These are phyloP conservation scores for Lagopus muta DNA, from an alignment of 2,113 vertebrate species.

Conservation along the genomic window DNA sequence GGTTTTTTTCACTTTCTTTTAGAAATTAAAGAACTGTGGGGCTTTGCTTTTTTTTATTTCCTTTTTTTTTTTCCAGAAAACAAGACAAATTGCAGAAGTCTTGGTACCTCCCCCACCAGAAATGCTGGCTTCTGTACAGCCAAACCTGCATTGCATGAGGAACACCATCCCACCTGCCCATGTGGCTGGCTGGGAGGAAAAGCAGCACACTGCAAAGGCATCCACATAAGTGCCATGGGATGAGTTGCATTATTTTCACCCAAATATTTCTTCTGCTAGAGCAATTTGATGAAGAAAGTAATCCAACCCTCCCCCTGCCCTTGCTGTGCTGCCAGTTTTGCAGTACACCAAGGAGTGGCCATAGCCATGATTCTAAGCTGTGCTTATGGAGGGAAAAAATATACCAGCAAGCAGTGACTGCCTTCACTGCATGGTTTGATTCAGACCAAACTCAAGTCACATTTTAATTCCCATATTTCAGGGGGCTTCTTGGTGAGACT, in stretches of 20 bases:
- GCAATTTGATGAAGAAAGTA: neutral
- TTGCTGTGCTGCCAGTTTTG: neutral
- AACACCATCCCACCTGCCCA: fast-evolving
- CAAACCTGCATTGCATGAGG: neutral
- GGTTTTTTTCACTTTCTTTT: neutral
- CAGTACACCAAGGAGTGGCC: neutral
- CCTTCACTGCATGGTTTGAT: neutral
- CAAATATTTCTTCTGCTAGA: neutral
- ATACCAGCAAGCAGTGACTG: neutral
- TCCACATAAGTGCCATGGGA: neutral
- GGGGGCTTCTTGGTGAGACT: neutral
- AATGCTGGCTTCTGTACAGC: neutral
- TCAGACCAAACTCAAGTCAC: neutral
- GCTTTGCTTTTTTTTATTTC: neutral
- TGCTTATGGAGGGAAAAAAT: neutral
- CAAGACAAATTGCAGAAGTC: neutral
- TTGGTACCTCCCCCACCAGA: neutral
- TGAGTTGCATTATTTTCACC: neutral
- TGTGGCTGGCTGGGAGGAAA: neutral
- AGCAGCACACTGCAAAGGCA: neutral
- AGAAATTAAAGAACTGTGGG: neutral
- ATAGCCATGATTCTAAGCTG: neutral
- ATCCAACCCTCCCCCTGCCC: neutral
- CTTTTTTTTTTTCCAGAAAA: neutral
- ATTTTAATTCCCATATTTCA: neutral